Evolutionary conservation across 2,797 vertebrate species (phyloP), one percentile per base, ranked within the genome.

Genomic region (Ctenosaura bakeri): DNA sequence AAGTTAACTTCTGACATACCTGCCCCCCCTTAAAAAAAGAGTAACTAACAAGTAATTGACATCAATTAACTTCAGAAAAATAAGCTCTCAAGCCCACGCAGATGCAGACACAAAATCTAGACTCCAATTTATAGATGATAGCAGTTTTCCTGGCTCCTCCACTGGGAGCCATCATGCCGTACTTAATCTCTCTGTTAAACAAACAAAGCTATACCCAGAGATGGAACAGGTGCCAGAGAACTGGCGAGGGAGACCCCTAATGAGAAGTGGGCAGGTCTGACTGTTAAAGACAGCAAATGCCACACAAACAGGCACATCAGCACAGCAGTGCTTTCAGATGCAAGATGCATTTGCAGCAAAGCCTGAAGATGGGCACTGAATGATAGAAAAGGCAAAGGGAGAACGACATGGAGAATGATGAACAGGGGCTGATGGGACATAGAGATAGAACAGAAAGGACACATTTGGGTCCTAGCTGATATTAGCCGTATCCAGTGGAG

Each of bases 191-290:
- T 90, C 88, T 0, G n/a, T 92, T 96, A 95, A 92, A 93, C 92
- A 94, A 94, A 96, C 91, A 89, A 89, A 38, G 62, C 1, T 0
- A 81, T 59, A 56, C 0, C 22, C 54, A 88, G 66, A 54, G 52
- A 89, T 59, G 82, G 91, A 92, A 83, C 95, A 94, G 94, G 94
- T 94, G 94, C 91, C 91, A 88, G 89, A 92, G 89, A 89, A 74
- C 71, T 89, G 86, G 90, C 82, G 10, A 9, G 91, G 90, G 92
- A 90, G 50, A 88, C 88, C 6, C 93, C 86, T 92, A n/a, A 74
- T 2, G 88, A 93, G 92, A 92, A 83, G 87, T 89, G 54, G 78
- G 90, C 2, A 14, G 88, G 84, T 90, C 4, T 90, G 83, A 86
- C 84, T 90, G 82, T 93, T 94, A 95, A 93, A 85, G 89, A 77